These are phyloP conservation scores for Phalacrocorax brasilianus DNA, from an alignment of 2,113 vertebrate genomes.

Conservation along the genomic window DNA sequence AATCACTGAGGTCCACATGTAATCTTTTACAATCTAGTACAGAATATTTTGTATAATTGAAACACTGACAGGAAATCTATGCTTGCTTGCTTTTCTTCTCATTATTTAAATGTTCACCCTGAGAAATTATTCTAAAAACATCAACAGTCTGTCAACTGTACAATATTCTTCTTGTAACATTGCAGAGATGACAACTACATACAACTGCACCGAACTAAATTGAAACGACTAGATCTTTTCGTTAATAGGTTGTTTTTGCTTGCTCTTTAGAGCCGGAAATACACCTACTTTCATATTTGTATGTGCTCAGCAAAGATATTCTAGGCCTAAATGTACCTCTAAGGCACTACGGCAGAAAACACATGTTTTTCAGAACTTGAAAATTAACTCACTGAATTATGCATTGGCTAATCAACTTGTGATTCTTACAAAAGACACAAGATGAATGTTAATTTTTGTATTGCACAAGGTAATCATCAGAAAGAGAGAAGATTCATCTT, in stretches of 20 bases:
- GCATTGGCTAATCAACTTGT: slow-evolving; percentile 48
- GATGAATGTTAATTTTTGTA: neutral
- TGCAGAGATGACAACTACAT: neutral
- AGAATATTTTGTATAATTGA: neutral
- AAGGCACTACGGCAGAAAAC: neutral
- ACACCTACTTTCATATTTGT: neutral
- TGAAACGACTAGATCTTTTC: neutral
- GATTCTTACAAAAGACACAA: neutral
- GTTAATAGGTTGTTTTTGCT: neutral
- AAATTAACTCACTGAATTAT: slow-evolving; percentile 61
- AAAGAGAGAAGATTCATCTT: neutral
- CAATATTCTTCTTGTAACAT: neutral
- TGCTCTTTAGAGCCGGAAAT: neutral
- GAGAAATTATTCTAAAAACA: neutral
- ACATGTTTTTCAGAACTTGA: neutral
- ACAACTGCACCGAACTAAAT: neutral
- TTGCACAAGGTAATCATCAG: neutral
- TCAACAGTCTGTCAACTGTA: neutral
- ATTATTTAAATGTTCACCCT: neutral
- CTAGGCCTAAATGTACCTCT: neutral
- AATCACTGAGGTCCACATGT: neutral
- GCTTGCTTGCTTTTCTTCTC: neutral
- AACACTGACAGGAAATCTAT: neutral
- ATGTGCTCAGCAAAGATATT: neutral
- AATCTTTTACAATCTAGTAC: neutral